Evolutionary conservation across 1,140 invertebrate genomes (phyloP), one percentile per base, ranked within the genome.

Genomic region (Asobara japonica): DNA sequence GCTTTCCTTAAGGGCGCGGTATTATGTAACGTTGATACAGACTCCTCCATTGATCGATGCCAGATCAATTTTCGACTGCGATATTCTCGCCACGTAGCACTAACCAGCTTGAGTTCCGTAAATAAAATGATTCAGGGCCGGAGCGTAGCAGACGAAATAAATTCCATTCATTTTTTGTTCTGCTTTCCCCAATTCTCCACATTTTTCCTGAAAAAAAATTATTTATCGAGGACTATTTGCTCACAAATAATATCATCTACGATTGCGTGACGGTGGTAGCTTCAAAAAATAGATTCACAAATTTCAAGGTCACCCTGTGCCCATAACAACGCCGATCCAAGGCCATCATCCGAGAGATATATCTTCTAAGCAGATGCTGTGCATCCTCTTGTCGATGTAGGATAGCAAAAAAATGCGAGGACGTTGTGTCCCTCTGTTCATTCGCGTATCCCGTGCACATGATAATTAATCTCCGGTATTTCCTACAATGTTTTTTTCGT

Each of bases 351-450:
- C 20, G 7, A 13, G 51, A 56, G 51, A 22, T 56, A 56, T 18
- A 56, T 56, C 51, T 56, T 22, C 22, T 56, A 56, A 36, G 51
- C 6, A 56, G 13, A 56, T 45, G 6, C 11, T 13, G 18, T 56
- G 51, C 51, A 56, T 56, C 22, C 51, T 56, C 51, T 56, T 22
- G 22, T 22, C 22, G 22, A 1, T 7, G 25, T 45, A n/a, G n/a
- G n/a, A n/a, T n/a, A n/a, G n/a, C n/a, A 27, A 56, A 56, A 56
- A 56, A 56, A 56, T 56, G 51, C 51, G 51, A 56, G 51, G 51
- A 56, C 51, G 51, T 56, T 56, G 20, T 56, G 51, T 22, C 51
- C 51, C 25, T 22, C 13, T 56, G 51, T 27, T 56, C 51, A 56
- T 56, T 22, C 51, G 51, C 51, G 22, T 56, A 2, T 22, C 2